Evolutionary conservation across 2,888 invertebrate genomes (phyloP).

Genomic region (Coenonympha arcania): DNA sequence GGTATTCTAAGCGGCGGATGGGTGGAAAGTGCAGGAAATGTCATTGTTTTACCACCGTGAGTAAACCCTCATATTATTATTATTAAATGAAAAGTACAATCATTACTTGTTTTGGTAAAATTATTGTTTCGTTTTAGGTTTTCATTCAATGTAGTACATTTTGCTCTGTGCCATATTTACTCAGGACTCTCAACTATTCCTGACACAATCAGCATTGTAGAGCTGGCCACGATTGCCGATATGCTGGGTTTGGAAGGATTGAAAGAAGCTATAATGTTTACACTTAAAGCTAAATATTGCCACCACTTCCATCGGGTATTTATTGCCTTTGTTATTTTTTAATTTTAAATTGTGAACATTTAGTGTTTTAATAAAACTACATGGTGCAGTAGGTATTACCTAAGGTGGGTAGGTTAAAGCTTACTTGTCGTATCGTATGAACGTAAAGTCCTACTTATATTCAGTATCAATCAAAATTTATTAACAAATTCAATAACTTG

Average conservation of each 20-base stretch:
- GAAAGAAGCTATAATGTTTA: constrained; percentile 92
- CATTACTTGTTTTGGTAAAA: no score
- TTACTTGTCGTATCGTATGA: no score
- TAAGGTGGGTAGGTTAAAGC: no score
- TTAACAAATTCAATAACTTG: no score
- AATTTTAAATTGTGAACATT: not conserved
- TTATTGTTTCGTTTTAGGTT: constrained; percentile 77
- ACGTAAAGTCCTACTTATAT: no score
- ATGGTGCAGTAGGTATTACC: no score
- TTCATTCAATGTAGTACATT: constrained; percentile 89
- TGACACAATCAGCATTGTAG: constrained; percentile 87
- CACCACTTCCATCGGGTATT: constrained; percentile 92
- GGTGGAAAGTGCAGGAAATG: constrained; percentile 84
- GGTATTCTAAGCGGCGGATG: constrained; percentile 91
- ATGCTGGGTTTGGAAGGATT: constrained; percentile 92
- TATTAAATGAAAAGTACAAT: no score
- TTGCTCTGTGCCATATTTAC: constrained; percentile 94
- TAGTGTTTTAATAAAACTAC: no score
- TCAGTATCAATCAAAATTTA: no score
- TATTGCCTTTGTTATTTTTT: not conserved
- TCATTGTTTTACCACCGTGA: constrained; percentile 88
- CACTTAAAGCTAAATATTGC: constrained; percentile 90
- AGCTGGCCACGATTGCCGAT: constrained; percentile 90
- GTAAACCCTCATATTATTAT: constrained; percentile 33
- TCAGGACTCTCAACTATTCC: constrained; percentile 93